Evolutionary conservation across 2,113 vertebrate species (phyloP), one percentile per base, ranked within the genome.

Genomic region (Xenopus laevis): DNA sequence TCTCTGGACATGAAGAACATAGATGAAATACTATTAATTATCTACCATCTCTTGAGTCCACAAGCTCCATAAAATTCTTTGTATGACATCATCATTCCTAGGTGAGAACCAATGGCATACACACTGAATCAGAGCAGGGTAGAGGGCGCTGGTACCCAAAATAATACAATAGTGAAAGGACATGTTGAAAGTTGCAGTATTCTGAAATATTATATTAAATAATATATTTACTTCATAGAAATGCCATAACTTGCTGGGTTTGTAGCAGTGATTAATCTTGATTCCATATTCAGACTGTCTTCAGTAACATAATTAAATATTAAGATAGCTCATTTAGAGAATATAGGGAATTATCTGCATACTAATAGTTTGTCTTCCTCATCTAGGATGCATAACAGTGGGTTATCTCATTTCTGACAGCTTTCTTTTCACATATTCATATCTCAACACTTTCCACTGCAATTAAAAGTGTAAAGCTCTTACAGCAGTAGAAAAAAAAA

Each of bases 291-390:
- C 71, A 83, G 79, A 84, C 78, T 87, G 86, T 86, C 83, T 77
- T 86, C 85, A 84, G 79, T 71, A 78, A 81, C 79, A 79, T 83
- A 85, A 85, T 86, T 84, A 87, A 89, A 84, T 87, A 87, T 85
- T 82, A 83, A 79, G 81, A 81, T 71, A 62, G 72, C 84, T 83
- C 47, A 82, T 84, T 84, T 83, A 78, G 79, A 82, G 62, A 62
- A 70, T 79, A 30, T 79, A 79, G 69, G 20, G 74, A 68, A 83
- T 83, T 83, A 76, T 64, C 58, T 73, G 72, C 45, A 58, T 13
- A 27, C 67, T 78, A 75, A 23, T 20, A 82, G 73, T 75, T 79
- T 82, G 2, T 4, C 71, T 68, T 18, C 45, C 78, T 79, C 1
- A 65, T 71, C 87, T 84, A 83, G 63, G 77, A 83, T 83, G 75